These are phyloP conservation scores for Coregonus suidteri DNA, from an alignment of 2,797 vertebrate genomes.

Conservation along the genomic window DNA sequence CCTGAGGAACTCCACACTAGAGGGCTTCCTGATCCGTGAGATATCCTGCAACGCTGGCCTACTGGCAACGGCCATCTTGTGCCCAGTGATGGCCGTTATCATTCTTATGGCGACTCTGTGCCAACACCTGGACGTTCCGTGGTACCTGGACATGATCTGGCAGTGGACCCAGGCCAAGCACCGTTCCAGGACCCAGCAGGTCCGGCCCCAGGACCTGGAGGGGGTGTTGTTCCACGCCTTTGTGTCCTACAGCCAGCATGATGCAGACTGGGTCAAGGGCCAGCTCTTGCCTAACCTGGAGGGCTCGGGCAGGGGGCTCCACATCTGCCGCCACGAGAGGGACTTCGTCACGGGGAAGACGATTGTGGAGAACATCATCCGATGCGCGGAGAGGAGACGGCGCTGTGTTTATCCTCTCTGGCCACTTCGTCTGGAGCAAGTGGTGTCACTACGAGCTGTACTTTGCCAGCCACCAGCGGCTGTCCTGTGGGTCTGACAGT, in stretches of 20 bases:
- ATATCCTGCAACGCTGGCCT: constrained; percentile 78
- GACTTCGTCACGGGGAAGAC: constrained; percentile 85
- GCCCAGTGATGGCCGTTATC: constrained; percentile 63
- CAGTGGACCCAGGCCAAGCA: constrained; percentile 86
- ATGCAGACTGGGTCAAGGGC: constrained; percentile 80
- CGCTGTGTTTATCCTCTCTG: constrained; percentile 86
- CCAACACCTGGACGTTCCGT: constrained; percentile 77
- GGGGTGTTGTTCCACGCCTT: constrained; percentile 83
- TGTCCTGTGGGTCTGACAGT: constrained; percentile 74
- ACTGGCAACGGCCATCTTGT: constrained; percentile 72
- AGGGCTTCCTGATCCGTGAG: constrained; percentile 69
- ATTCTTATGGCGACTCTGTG: constrained; percentile 66
- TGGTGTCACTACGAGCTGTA: constrained; percentile 96
- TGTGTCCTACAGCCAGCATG: constrained; percentile 86
- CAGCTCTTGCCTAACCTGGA: constrained; percentile 82
- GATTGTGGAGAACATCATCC: constrained; percentile 88
- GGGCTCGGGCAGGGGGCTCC: constrained; percentile 54
- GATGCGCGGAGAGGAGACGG: constrained; percentile 85
- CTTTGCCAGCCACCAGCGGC: constrained; percentile 86
- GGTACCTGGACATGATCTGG: constrained; percentile 86
- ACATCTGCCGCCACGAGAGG: constrained; percentile 84
- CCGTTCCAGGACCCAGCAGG: constrained; percentile 55
- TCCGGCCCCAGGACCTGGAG: constrained; percentile 63
- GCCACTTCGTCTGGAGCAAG: constrained; percentile 88
- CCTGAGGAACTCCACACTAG: constrained; percentile 62